phyloP scores from a whole-genome alignment of 2,113 vertebrate species.

The Orientallactaga bullata region DNA sequence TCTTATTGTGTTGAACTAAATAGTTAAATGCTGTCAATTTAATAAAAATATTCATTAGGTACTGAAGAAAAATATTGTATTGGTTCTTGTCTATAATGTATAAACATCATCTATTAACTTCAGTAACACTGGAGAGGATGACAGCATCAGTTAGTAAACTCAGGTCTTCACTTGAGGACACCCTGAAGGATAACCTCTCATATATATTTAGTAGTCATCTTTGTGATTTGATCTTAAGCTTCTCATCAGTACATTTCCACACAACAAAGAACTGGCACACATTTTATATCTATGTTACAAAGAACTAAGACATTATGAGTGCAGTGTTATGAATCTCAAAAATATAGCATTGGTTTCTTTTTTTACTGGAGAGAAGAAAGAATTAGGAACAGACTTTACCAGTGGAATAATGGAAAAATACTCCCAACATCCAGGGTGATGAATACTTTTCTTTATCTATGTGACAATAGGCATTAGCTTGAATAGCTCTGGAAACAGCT shows the following conservation, averaged over 20 bases:
- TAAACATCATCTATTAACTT: background rate
- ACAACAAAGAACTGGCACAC: background rate
- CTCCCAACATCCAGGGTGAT: background rate
- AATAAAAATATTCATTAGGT: background rate
- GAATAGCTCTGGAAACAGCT: constrained; percentile 56
- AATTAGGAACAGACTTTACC: background rate
- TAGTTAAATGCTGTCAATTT: constrained; percentile 11
- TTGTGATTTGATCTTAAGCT: background rate
- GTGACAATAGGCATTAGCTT: background rate
- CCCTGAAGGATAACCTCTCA: background rate
- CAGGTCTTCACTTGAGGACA: background rate
- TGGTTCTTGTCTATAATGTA: background rate
- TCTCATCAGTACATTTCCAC: background rate
- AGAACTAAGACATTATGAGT: background rate
- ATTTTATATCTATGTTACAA: background rate
- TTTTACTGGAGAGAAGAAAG: background rate
- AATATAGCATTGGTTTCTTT: background rate
- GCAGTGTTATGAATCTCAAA: background rate
- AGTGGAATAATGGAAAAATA: background rate
- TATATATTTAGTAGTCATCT: background rate
- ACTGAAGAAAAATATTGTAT: background rate
- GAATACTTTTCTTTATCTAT: constrained; percentile 27
- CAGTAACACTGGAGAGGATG: background rate
- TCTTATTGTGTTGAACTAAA: background rate
- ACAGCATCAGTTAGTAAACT: background rate